Conservation (phyloP, 1,140 invertebrate species). For the Drosophila busckii region DNA sequence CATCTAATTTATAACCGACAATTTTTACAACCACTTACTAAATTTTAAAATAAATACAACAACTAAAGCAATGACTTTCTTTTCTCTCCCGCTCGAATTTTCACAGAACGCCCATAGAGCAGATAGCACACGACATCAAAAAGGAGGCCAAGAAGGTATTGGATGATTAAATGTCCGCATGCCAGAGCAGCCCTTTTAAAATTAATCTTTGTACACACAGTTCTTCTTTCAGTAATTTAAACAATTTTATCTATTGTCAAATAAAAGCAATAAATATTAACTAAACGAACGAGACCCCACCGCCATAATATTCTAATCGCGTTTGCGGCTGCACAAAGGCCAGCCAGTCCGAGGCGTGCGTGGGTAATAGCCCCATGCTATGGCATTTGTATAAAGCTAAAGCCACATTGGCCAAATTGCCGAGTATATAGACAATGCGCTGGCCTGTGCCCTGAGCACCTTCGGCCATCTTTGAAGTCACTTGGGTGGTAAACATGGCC, state of each 20-base stretch:
- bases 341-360: constrained; percentile 98
- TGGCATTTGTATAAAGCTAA: constrained; percentile 99
- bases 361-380: constrained; percentile 98
- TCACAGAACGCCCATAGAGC: constrained; percentile 53
- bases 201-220: neutral
- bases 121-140: constrained; percentile 63
- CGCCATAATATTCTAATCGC: constrained; percentile 92
- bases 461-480: constrained; percentile 97
- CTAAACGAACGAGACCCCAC: constrained; percentile 85
- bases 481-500: constrained; percentile 93
- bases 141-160: constrained; percentile 64
- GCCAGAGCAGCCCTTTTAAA: constrained; percentile 3
- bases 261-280: constrained; percentile 41
- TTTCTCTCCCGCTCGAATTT: constrained; percentile 3
- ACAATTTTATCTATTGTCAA: constrained; percentile 49
- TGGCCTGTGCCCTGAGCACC: constrained; percentile 94
- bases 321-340: constrained; percentile 96
- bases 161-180: constrained; percentile 40
- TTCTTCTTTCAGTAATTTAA: constrained; percentile 44
- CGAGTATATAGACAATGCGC: constrained; percentile 96
- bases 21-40: too few relatives aligned
- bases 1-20: too few relatives aligned
- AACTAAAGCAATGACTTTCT: neutral
- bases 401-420: constrained; percentile 95
- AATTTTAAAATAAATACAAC: too few relatives aligned